Percentiles rank a stretch among this genome's conserved stretches.
Evolutionary conservation across 2,797 vertebrate genomes (phyloP).

Genomic region (Catamblyrhynchus diadema): DNA sequence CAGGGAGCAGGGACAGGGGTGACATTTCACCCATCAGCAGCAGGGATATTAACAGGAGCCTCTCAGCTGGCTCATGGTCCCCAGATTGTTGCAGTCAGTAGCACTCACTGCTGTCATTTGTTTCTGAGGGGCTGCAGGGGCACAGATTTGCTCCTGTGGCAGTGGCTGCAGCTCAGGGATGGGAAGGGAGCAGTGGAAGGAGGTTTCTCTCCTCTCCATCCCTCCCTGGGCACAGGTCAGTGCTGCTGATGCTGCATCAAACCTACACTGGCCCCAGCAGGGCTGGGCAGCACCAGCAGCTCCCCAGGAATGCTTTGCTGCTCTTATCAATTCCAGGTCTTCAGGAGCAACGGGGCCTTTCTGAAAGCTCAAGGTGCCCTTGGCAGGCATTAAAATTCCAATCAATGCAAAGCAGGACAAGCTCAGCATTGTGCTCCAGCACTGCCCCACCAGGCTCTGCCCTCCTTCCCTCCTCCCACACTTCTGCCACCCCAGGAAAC

Average conservation of each 20-base stretch:
- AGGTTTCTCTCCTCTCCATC: not conserved
- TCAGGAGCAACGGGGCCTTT: not conserved
- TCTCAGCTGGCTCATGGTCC: not conserved
- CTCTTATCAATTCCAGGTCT: not conserved
- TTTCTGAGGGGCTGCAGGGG: slow-evolving; percentile 5
- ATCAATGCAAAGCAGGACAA: not conserved
- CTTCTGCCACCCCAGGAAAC: not conserved
- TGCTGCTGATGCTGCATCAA: not conserved
- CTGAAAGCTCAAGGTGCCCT: slow-evolving; percentile 41
- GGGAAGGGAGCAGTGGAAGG: not conserved
- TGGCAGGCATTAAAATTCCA: not conserved
- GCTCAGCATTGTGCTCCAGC: not conserved
- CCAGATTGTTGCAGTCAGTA: slow-evolving; percentile 24
- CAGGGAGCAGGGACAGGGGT: not conserved
- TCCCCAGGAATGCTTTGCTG: not conserved
- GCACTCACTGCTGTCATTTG: not conserved
- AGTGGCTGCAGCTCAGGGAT: not conserved
- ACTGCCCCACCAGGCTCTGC: not conserved
- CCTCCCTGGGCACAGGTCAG: not conserved
- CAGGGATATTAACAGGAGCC: not conserved
- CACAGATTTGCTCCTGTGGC: not conserved
- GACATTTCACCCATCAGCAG: not conserved
- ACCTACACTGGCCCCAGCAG: not conserved
- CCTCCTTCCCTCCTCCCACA: not conserved
- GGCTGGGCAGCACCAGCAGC: not conserved